Base-by-base conservation (phyloP, 2,797 vertebrate species). In the Spinus olivaceus region DNA sequence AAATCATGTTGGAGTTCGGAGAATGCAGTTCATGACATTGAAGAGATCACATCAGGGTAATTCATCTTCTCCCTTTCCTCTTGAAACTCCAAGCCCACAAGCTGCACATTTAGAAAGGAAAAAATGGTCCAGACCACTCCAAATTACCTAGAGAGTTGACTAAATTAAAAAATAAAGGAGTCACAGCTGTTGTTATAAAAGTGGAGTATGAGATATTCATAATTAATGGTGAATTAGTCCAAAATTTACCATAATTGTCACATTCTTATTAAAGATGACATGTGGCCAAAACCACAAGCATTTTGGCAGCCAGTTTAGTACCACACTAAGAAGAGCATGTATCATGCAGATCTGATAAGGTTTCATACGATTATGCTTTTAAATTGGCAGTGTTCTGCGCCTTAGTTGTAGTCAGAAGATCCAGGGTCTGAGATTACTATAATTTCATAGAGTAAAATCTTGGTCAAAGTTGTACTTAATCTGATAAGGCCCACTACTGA, bases 161-260 rank as follows among this genome's bases (percentile, higher is more conserved):
- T 87, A 94, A 89, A 94, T 83, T 50, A 82, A 96, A 86, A 95
- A 94, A 88, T 51, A 65, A 76, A 92, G 88, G 80, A 64, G 46
- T 66, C 63, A 47, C 57, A 74, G 46, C 49, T 80, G 64, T 92
- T 96, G 74, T 89, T 96, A 94, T 61, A 13, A 93, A 97, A 96
- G 50, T 57, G 60, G 81, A 96, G 69, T 64, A 88, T 76, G 70
- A 93, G 70, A 88, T 83, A 84, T 25, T 60, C 9, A 54, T 92
- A 94, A 96, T 90, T 93, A 97, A 94, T 39, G 92, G 81, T 63
- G 18, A 71, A 20, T 8, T 24, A 63, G 56, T 90, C 95, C 86
- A 96, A 97, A 90, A 47, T 70, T 67, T 46, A 74, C 95, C 95
- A 67, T 85, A 96, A 97, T 81, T 96, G 80, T 74, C 91, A 72